phyloP scores from a whole-genome alignment of 2,888 invertebrate genomes.

The Anoplius nigerrimus region DNA sequence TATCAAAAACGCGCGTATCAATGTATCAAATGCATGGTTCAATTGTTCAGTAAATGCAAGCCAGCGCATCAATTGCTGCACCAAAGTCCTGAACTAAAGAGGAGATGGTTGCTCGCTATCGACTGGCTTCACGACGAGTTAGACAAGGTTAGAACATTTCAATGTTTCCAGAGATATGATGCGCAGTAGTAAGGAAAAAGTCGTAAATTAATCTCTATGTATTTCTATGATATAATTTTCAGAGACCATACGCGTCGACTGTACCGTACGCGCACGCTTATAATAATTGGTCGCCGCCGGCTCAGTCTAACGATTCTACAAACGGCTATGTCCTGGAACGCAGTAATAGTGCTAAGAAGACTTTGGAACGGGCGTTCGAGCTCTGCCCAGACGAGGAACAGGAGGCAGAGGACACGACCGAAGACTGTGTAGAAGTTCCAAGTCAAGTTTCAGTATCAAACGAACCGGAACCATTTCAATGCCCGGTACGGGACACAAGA shows the following conservation, averaged over 20 bases:
- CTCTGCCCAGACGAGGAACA: slow-evolving; percentile 83
- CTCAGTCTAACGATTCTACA: slow-evolving; percentile 95
- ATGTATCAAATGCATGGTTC: slow-evolving; percentile 96
- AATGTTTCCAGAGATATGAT: not conserved
- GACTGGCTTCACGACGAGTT: slow-evolving; percentile 97
- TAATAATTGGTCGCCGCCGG: slow-evolving; percentile 94
- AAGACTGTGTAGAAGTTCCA: slow-evolving; percentile 44
- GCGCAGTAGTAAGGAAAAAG: not conserved
- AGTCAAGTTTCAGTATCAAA: slow-evolving; percentile 2
- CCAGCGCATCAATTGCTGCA: slow-evolving; percentile 88
- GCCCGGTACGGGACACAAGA: slow-evolving; percentile 24
- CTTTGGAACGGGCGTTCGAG: slow-evolving; percentile 87
- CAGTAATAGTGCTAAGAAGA: slow-evolving; percentile 94
- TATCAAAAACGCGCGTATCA: slow-evolving; percentile 98
- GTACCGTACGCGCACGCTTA: slow-evolving; percentile 90
- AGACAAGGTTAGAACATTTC: slow-evolving; percentile 80
- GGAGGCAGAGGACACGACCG: slow-evolving; percentile 58
- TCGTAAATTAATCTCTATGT: slow-evolving; percentile 9
- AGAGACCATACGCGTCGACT: slow-evolving; percentile 78
- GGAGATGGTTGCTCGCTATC: slow-evolving; percentile 92
- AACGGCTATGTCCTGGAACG: slow-evolving; percentile 96
- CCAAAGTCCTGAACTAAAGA: slow-evolving; percentile 85
- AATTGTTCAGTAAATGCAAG: slow-evolving; percentile 90
- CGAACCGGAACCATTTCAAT: slow-evolving; percentile 4
- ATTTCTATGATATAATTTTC: slow-evolving; percentile 40